These are phyloP conservation scores for Idris sp. DNA, from an alignment of 1,140 invertebrate genomes.

Conservation along the genomic window DNA sequence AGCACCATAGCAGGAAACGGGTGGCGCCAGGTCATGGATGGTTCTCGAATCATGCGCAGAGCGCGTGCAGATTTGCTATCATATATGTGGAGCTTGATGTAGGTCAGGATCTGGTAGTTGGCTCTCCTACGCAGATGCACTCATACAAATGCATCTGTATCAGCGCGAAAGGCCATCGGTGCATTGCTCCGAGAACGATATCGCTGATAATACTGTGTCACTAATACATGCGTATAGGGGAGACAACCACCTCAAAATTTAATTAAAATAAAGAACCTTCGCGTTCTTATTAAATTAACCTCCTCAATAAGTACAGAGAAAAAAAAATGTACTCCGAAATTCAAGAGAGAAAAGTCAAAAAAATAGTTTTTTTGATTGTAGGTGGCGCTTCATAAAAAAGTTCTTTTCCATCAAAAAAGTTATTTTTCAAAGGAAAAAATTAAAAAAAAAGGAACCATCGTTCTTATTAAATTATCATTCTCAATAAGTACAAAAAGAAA, in stretches of 20 bases:
- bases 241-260: slow-evolving; percentile 35
- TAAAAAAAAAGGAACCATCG: too few relatives aligned
- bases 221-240: slow-evolving; percentile 45
- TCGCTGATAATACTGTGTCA: slow-evolving; percentile 62
- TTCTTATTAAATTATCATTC: too few relatives aligned
- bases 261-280: too few relatives aligned
- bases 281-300: too few relatives aligned
- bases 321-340: too few relatives aligned
- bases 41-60: slow-evolving; percentile 64
- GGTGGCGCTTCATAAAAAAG: too few relatives aligned
- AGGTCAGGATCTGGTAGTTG: slow-evolving; percentile 70
- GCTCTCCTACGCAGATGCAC: slow-evolving; percentile 68
- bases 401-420: too few relatives aligned
- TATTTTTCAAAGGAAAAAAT: too few relatives aligned
- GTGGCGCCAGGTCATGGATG: slow-evolving; percentile 55
- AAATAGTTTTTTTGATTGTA: too few relatives aligned
- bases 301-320: too few relatives aligned
- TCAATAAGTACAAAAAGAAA: too few relatives aligned
- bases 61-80: slow-evolving; percentile 53
- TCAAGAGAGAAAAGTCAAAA: too few relatives aligned
- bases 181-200: slow-evolving; percentile 66
- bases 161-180: slow-evolving; percentile 64
- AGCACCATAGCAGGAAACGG: slow-evolving; percentile 54
- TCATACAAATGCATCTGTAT: slow-evolving; percentile 61
- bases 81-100: slow-evolving; percentile 64